Percentiles rank a stretch among this genome's conserved stretches.
phyloP scores from a whole-genome alignment of 2,113 vertebrate genomes.

The Polypterus senegalus region DNA sequence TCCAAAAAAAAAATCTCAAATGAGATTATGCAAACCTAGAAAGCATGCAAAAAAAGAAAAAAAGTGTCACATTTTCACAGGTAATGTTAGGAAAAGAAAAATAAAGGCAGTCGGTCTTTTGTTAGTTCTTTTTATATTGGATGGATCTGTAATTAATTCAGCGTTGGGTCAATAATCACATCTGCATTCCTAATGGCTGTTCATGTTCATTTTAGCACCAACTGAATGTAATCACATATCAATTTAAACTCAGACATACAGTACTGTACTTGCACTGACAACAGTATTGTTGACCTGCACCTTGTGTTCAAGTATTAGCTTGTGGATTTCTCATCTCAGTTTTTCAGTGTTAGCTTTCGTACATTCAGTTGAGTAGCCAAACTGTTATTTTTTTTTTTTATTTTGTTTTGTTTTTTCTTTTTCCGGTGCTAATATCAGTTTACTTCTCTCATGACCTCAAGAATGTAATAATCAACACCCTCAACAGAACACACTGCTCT shows the following conservation, averaged over 20 bases:
- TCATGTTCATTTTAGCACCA: too few species aligned
- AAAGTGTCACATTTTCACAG: too few species aligned
- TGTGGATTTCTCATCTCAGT: not conserved
- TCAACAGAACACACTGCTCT: too few species aligned
- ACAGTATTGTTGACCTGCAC: not conserved
- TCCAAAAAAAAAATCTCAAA: too few species aligned
- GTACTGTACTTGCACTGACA: not conserved
- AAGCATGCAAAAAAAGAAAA: too few species aligned
- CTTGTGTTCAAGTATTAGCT: not conserved
- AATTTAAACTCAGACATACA: not conserved
- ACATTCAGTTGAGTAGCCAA: not conserved
- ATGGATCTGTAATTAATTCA: not conserved
- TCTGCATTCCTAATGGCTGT: too few species aligned
- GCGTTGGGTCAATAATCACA: not conserved
- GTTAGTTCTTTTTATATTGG: too few species aligned
- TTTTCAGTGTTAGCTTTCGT: not conserved
- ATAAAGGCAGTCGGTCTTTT: too few species aligned
- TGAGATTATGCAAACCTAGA: too few species aligned
- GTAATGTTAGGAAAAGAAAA: too few species aligned
- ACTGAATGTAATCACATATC: too few species aligned
- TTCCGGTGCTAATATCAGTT: conserved; percentile 3
- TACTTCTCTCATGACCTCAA: conserved; percentile 25
- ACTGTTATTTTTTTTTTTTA: too few species aligned
- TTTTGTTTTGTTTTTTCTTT: not conserved
- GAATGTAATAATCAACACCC: conserved; percentile 31